Evolutionary conservation across 2,888 invertebrate species (phyloP), one percentile per base, ranked within the genome.

Genomic region (Melolontha melolontha): DNA sequence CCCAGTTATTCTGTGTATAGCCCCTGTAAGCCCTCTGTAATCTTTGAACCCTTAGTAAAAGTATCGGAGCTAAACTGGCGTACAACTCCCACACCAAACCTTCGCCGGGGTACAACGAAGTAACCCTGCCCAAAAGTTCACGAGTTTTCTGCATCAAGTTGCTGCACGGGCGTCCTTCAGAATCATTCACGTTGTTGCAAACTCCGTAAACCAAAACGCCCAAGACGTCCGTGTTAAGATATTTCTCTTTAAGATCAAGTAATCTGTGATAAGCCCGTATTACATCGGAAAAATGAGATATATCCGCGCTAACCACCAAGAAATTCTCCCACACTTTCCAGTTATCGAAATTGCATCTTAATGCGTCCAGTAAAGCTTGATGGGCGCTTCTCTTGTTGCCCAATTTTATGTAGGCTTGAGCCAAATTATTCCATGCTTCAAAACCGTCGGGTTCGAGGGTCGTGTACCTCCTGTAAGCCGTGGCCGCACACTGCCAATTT

Each of bases 351-450:
- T 95, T 96, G 82, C 93, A 97, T 80, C 94, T 92, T 0, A 97
- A 83, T 0, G 98, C 94, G 83, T 98, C 97, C 77, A 92, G 89
- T 0, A 97, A 84, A 2, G 95, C 91, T 64, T 90, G 88, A 84
- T 95, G 93, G 0, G 97, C 98, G 66, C 94, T 87, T 67, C 87
- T 86, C 84, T 95, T 96, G 79, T 98, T 92, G 0, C 93, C 92
- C 64, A 93, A 85, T 78, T 94, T 92, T 7, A 97, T 91, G 76
- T 97, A 95, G 2, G 95, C 95, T 79, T 97, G 96, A 11, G 97
- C 96, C 68, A 99, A 85, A 82, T 99, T 99, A 83, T 97, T 98
- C 99, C 98, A 99, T 0, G 96, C 96, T 84, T 98, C 97, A 81
- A 95, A 98, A 64, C 93, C 93, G 83, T 92, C 85, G 0, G 91